These are phyloP conservation scores for Syngnathus typhle DNA, from an alignment of 2,113 vertebrate species.

Conservation along the genomic window DNA sequence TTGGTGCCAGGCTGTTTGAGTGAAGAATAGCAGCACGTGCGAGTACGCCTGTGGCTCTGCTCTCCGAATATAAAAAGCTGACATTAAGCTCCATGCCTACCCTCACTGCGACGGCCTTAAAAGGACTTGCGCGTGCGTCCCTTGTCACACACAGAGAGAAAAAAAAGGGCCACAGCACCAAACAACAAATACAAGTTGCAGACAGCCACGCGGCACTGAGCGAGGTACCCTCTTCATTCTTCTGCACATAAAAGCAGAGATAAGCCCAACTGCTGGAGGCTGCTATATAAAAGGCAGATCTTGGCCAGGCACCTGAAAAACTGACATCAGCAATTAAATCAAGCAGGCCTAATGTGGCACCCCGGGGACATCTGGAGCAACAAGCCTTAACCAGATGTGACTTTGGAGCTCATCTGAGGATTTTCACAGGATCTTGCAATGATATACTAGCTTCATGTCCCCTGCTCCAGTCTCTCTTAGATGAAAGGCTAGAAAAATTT, in stretches of 20 bases:
- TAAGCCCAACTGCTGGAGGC: constrained; percentile 32
- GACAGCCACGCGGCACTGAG: constrained; percentile 1
- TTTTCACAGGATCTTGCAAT: constrained; percentile 16
- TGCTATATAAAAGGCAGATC: constrained; percentile 43
- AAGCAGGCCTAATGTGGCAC: constrained; percentile 30
- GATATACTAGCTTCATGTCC: constrained; percentile 22
- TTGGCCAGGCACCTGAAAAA: constrained; percentile 50
- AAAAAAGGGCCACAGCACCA: constrained; percentile 30
- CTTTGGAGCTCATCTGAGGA: constrained; percentile 17
- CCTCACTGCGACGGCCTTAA: constrained; percentile 32
- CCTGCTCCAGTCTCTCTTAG: constrained; percentile 31
- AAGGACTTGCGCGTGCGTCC: constrained; percentile 22
- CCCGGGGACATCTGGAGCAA: constrained; percentile 22
- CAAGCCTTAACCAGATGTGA: constrained; percentile 29
- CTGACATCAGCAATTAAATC: constrained; percentile 65
- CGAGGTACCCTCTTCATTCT: constrained; percentile 11
- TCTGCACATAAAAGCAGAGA: constrained; percentile 24
- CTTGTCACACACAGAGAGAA: constrained; percentile 8
- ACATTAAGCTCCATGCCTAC: constrained; percentile 29
- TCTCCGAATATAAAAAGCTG: constrained; percentile 36
- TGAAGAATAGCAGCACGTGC: not conserved
- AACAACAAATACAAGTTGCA: constrained; percentile 25
- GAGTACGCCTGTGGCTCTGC: constrained; percentile 11
- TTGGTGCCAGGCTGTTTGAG: constrained; percentile 4
- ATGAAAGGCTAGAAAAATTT: constrained; percentile 55